These are phyloP conservation scores for Nansenia antarctica DNA, from an alignment of 2,113 vertebrate species.

Conservation along the genomic window DNA sequence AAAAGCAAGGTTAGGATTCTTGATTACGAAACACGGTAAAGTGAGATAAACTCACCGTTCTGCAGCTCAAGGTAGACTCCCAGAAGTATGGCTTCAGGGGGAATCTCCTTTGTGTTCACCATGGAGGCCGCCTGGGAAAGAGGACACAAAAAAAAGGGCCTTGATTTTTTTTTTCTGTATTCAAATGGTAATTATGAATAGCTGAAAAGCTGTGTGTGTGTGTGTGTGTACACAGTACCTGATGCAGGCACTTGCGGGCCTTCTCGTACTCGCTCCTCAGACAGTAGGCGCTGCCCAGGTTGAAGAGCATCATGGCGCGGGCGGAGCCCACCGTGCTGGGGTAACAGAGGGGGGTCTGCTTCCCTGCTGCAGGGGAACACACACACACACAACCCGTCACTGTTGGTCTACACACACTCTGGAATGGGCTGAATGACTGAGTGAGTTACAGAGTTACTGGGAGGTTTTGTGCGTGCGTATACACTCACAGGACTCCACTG, in stretches of 20 bases:
- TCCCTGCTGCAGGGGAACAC: slow-evolving; percentile 80
- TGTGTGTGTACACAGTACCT: slow-evolving; percentile 73
- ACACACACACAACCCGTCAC: slow-evolving; percentile 4
- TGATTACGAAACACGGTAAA: not conserved
- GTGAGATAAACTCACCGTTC: slow-evolving; percentile 84
- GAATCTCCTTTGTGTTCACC: slow-evolving; percentile 94
- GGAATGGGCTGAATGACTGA: not conserved
- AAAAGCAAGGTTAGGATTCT: not conserved
- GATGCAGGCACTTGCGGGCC: slow-evolving; percentile 95
- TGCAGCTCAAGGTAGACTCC: slow-evolving; percentile 96
- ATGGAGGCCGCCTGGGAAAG: slow-evolving; percentile 86
- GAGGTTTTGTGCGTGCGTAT: not conserved
- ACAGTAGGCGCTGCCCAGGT: slow-evolving; percentile 96
- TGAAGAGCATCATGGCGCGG: slow-evolving; percentile 96
- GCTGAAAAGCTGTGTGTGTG: not conserved
- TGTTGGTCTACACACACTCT: not conserved
- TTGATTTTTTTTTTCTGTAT: too few relatives aligned
- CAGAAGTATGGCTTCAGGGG: slow-evolving; percentile 94
- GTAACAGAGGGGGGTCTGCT: slow-evolving; percentile 91
- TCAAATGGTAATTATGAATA: not conserved
- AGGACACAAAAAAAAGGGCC: not conserved
- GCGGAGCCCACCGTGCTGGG: slow-evolving; percentile 93
- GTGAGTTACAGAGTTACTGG: not conserved
- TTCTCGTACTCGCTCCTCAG: slow-evolving; percentile 97
- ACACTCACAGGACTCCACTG: slow-evolving; percentile 91